phyloP scores from a whole-genome alignment of 2,888 invertebrate genomes.

The Diadromus collaris region DNA sequence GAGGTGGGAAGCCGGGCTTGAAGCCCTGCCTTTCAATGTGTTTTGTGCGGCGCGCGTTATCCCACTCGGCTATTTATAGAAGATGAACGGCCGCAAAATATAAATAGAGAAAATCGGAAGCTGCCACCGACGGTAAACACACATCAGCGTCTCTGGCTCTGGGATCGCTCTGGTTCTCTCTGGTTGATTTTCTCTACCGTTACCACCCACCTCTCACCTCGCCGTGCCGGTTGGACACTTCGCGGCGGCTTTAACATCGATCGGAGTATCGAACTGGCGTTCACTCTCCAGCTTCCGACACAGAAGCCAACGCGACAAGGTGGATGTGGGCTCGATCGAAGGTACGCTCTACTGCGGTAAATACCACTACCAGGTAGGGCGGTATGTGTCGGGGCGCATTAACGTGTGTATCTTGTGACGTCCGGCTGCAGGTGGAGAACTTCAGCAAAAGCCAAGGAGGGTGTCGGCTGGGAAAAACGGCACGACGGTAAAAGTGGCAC shows the following conservation, averaged over 20 bases:
- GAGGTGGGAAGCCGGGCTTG: neutral
- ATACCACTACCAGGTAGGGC: conserved; percentile 6
- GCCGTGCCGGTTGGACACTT: neutral
- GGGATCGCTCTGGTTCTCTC: neutral
- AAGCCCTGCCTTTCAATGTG: conserved; percentile 6
- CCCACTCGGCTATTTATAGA: conserved; percentile 67
- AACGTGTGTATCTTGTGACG: conserved; percentile 6
- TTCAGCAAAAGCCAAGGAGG: neutral
- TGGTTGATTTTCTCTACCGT: conserved; percentile 17
- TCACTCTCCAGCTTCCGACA: neutral
- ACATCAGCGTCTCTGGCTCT: neutral
- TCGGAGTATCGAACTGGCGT: conserved; percentile 23
- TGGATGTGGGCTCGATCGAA: conserved; percentile 9
- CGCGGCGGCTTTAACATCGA: conserved; percentile 18
- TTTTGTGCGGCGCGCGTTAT: conserved; percentile 58
- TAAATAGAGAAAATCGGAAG: conserved; percentile 67
- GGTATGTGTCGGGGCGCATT: neutral
- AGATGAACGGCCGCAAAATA: conserved; percentile 67
- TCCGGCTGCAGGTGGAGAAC: neutral
- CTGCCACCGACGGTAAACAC: conserved; percentile 12
- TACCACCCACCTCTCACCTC: neutral
- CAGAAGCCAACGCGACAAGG: conserved; percentile 27
- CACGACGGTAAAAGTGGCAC: neutral
- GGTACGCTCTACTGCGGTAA: conserved; percentile 18
- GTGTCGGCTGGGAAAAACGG: neutral